These are phyloP conservation scores for Gila robusta DNA, from an alignment of 2,797 vertebrate genomes.

Conservation along the genomic window DNA sequence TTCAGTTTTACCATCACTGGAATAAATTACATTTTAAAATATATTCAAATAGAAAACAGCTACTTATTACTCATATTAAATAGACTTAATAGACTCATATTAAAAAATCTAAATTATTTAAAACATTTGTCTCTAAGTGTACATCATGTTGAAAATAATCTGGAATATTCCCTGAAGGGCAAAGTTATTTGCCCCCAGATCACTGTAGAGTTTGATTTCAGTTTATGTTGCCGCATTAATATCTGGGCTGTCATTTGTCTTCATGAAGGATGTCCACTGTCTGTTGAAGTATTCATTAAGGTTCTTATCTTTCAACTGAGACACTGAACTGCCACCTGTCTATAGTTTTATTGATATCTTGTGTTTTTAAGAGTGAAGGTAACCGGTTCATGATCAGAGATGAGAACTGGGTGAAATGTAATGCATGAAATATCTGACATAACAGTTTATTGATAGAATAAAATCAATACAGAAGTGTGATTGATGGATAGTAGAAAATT, in stretches of 20 bases:
- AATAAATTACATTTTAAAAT: background rate
- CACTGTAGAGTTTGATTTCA: background rate
- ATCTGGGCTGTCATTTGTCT: background rate
- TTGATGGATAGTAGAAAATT: background rate
- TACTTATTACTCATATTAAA: background rate
- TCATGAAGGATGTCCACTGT: background rate
- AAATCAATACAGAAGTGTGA: background rate
- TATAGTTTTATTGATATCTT: constrained; percentile 13
- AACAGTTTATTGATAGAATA: background rate
- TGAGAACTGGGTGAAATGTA: background rate
- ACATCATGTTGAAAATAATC: background rate
- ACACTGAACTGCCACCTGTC: background rate
- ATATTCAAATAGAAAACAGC: background rate
- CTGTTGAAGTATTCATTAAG: constrained; percentile 8
- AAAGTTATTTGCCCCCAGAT: background rate
- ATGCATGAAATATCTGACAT: background rate
- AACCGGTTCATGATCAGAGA: constrained; percentile 11
- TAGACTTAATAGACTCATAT: too few relatives aligned
- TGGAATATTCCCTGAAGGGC: constrained; percentile 5
- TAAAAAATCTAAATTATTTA: background rate
- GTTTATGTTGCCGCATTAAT: background rate
- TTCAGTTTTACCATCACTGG: background rate
- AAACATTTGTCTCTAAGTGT: background rate
- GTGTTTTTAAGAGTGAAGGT: constrained; percentile 12
- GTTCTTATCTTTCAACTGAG: background rate